A percentile compares a stretch with the other conserved stretches of the same genome.
These are phyloP conservation scores for Tetramorium parvispinum DNA, from an alignment of 1,140 invertebrate species.

Conservation along the genomic window DNA sequence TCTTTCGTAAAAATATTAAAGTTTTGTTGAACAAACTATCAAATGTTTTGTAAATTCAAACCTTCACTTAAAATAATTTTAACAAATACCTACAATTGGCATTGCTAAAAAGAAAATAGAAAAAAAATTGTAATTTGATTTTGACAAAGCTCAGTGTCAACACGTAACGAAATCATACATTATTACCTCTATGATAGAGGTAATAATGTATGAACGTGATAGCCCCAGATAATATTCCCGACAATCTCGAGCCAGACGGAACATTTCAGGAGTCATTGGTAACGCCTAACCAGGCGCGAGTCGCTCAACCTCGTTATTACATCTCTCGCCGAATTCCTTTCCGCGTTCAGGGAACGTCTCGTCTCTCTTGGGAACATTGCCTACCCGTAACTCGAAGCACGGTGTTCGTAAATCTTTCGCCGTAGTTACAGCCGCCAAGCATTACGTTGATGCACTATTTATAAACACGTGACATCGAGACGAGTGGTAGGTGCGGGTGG, in stretches of 20 bases:
- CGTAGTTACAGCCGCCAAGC: conserved; percentile 77
- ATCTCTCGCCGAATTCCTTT: conserved; percentile 79
- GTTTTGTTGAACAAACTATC: not conserved
- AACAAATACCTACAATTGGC: not conserved
- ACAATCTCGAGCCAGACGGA: conserved; percentile 37
- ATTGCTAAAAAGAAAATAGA: not conserved
- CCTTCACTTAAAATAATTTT: conserved; percentile 3
- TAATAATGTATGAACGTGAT: conserved; percentile 41
- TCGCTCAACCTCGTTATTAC: conserved; percentile 74
- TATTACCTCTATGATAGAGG: not conserved
- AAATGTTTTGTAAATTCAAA: not conserved
- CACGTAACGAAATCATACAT: not conserved
- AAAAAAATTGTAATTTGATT: not conserved
- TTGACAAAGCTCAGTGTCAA: conserved; percentile 11
- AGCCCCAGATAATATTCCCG: conserved; percentile 20
- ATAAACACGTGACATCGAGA: conserved; percentile 83
- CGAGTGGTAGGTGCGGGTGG: conserved; percentile 82
- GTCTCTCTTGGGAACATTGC: conserved; percentile 48
- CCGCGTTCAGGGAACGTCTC: conserved; percentile 78
- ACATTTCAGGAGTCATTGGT: conserved; percentile 63
- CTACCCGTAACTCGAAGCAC: conserved; percentile 39
- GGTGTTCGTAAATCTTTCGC: conserved; percentile 82
- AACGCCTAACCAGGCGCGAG: conserved; percentile 67
- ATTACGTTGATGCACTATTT: conserved; percentile 85
- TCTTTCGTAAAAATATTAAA: not conserved